A percentile compares a stretch with the other conserved stretches of the same genome.
These are phyloP conservation scores for Helostoma temminkii DNA, from an alignment of 2,797 vertebrate genomes.

Conservation along the genomic window DNA sequence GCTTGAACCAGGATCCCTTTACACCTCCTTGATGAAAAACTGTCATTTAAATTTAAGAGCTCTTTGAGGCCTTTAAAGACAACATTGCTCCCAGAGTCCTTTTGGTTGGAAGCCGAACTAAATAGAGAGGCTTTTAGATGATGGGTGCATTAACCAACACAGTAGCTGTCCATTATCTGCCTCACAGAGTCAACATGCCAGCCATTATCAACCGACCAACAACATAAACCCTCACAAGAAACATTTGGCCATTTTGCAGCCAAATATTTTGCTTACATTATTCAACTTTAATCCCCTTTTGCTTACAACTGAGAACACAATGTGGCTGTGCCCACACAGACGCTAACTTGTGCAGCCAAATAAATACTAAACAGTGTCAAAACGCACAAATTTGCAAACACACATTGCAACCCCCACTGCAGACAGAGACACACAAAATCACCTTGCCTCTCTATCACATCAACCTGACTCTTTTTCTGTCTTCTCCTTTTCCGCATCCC, in stretches of 20 bases:
- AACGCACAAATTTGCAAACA: conserved; percentile 46
- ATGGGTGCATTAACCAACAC: conserved; percentile 70
- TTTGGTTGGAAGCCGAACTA: conserved; percentile 58
- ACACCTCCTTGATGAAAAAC: conserved; percentile 56
- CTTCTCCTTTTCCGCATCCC: conserved; percentile 74
- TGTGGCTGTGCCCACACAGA: conserved; percentile 66
- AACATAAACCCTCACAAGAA: conserved; percentile 61
- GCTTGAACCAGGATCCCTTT: conserved; percentile 55
- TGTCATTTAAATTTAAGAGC: conserved; percentile 61
- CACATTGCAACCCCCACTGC: conserved; percentile 36
- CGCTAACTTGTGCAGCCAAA: conserved; percentile 61
- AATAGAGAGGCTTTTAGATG: conserved; percentile 70
- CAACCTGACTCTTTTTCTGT: conserved; percentile 78
- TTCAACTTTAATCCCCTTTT: conserved; percentile 66
- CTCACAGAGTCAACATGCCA: conserved; percentile 52
- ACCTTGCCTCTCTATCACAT: conserved; percentile 78
- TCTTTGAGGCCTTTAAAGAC: conserved; percentile 69
- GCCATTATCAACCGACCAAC: conserved; percentile 63
- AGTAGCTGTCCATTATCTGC: conserved; percentile 67
- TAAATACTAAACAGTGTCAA: conserved; percentile 62
- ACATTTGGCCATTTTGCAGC: conserved; percentile 59
- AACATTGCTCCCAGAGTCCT: conserved; percentile 53
- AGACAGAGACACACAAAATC: conserved; percentile 53
- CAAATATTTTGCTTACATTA: conserved; percentile 69
- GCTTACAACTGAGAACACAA: conserved; percentile 61